A percentile compares a stretch with the other conserved stretches of the same genome.
Conservation (phyloP, 2,888 invertebrate genomes). For the Steinernema scapterisci region DNA sequence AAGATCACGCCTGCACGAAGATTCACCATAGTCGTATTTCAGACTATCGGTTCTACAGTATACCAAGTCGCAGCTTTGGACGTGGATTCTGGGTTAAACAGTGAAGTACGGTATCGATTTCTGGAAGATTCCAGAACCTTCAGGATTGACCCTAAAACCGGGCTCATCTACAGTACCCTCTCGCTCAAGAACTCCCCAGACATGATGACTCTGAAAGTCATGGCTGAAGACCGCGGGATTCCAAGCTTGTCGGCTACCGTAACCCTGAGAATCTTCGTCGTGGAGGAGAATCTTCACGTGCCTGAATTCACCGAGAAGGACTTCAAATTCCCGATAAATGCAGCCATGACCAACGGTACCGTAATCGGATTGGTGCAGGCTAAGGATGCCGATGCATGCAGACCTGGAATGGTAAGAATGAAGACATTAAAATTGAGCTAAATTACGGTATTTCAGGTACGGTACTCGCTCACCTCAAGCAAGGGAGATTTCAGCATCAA, state of each 20-base stretch:
- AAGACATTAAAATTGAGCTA: neutral
- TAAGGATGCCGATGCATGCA: constrained; percentile 47
- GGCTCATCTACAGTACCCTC: constrained; percentile 13
- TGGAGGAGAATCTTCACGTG: neutral
- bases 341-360: constrained; percentile 41
- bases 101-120: neutral
- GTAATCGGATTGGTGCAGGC: constrained; percentile 52
- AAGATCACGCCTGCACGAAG: no score
- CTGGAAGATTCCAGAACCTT: neutral
- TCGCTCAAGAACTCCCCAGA: neutral
- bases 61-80: neutral
- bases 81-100: neutral
- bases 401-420: constrained; percentile 9
- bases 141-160: neutral
- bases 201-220: neutral
- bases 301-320: constrained; percentile 54
- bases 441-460: neutral
- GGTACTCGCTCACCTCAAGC: neutral
- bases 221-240: neutral
- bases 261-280: neutral
- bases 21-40: no score
- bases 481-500: neutral
- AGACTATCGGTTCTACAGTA: neutral
- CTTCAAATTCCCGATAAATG: constrained; percentile 40
- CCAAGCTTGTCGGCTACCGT: neutral